Percentiles rank a stretch among this genome's conserved stretches.
Conservation (phyloP, 2,797 vertebrate species). For the Falco rusticolus region DNA sequence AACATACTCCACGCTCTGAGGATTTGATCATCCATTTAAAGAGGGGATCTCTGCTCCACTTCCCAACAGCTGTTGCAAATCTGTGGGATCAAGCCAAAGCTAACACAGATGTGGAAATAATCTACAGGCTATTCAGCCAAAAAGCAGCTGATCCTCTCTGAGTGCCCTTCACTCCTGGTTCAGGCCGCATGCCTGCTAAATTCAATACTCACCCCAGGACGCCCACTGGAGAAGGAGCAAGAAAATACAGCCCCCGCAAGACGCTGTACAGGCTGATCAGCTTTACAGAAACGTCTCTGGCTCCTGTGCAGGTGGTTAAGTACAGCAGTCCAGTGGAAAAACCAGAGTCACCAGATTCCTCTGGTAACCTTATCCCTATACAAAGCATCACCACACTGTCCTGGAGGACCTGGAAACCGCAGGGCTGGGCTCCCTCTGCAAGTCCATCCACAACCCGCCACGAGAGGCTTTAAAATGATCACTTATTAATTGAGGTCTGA, state of each 20-base stretch:
- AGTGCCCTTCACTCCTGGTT: background rate
- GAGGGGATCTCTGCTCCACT: slow-evolving; percentile 65
- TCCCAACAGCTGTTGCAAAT: slow-evolving; percentile 80
- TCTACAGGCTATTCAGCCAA: slow-evolving; percentile 18
- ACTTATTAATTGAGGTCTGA: background rate
- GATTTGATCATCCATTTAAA: slow-evolving; percentile 71
- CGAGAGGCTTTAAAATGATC: background rate
- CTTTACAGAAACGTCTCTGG: background rate
- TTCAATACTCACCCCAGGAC: background rate
- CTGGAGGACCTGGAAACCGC: background rate
- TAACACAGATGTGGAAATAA: slow-evolving; percentile 78
- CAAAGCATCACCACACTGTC: background rate
- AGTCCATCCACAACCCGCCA: background rate
- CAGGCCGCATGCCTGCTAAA: background rate
- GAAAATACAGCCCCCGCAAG: background rate
- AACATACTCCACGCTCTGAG: slow-evolving; percentile 49
- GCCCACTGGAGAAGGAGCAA: background rate
- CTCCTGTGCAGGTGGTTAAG: slow-evolving; percentile 45
- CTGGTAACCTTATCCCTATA: background rate
- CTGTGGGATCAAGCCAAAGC: slow-evolving; percentile 75
- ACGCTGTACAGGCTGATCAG: background rate
- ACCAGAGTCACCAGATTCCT: slow-evolving; percentile 47
- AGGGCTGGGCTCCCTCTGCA: background rate
- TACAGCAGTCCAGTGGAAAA: slow-evolving; percentile 36
- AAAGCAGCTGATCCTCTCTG: slow-evolving; percentile 44